These are phyloP conservation scores for Argyresthia albistria DNA, from an alignment of 2,888 invertebrate species.

Conservation along the genomic window DNA sequence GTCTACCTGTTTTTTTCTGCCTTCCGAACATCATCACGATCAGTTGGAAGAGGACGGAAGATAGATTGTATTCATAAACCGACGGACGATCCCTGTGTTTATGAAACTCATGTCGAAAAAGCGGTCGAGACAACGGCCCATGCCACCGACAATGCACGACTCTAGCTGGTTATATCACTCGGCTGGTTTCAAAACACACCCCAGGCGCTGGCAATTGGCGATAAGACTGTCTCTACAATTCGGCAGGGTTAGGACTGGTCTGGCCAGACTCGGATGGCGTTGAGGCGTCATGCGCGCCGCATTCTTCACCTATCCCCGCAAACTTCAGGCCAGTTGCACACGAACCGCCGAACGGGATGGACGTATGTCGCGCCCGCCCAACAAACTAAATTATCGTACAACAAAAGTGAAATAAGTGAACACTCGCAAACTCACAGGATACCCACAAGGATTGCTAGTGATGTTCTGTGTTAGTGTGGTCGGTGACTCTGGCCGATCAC, in stretches of 20 bases:
- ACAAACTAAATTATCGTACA: constrained; percentile 59
- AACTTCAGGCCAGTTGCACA: constrained; percentile 66
- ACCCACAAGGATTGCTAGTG: constrained; percentile 19
- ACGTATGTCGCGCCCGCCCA: constrained; percentile 37
- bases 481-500: constrained; percentile 24
- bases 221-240: constrained; percentile 39
- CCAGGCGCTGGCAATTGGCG: constrained; percentile 36
- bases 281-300: constrained; percentile 52
- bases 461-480: constrained; percentile 37
- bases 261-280: constrained; percentile 38
- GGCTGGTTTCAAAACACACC: constrained; percentile 30
- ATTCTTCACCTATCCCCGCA: constrained; percentile 61
- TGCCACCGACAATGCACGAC: constrained; percentile 65
- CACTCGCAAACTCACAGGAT: constrained; percentile 27
- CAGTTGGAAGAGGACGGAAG: constrained; percentile 43
- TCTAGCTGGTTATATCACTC: constrained; percentile 64
- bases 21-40: constrained; percentile 21
- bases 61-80: constrained; percentile 48
- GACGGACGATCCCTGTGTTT: constrained; percentile 37
- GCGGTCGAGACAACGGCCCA: constrained; percentile 60
- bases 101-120: constrained; percentile 28
- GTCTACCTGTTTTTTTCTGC: constrained; percentile 58
- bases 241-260: constrained; percentile 48
- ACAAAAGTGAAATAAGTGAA: constrained; percentile 36
- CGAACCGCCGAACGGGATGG: constrained; percentile 40